Evolutionary conservation across 2,113 vertebrate species (phyloP).

Genomic region (Tetrao urogallus): DNA sequence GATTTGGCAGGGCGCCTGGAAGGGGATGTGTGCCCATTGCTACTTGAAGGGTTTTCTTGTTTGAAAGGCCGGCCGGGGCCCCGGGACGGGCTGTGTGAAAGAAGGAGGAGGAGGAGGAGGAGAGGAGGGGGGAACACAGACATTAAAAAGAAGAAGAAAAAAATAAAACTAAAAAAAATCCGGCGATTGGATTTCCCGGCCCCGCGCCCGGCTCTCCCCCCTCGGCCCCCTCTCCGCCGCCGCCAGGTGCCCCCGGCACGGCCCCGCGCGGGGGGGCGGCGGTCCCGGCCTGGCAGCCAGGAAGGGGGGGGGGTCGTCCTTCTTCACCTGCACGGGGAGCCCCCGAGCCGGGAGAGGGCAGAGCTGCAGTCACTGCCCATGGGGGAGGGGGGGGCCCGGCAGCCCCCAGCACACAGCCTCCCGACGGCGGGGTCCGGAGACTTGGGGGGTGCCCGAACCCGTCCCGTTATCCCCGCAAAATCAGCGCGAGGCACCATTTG

Average conservation of each 20-base stretch:
- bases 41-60: constrained; percentile 61
- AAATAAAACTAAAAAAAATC: neutral
- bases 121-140: neutral
- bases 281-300: neutral
- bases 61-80: constrained; percentile 60
- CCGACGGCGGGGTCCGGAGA: too few species aligned
- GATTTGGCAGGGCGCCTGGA: constrained; percentile 88
- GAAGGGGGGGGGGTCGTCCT: neutral
- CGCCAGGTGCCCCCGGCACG: neutral
- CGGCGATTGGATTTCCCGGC: neutral
- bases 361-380: too few species aligned
- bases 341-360: too few species aligned
- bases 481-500: neutral
- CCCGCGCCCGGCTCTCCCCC: neutral
- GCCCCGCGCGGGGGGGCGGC: neutral
- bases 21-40: constrained; percentile 79
- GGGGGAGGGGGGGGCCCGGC: too few species aligned
- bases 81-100: constrained; percentile 33
- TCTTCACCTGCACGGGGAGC: neutral
- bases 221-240: neutral
- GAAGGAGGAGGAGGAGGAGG: neutral
- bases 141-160: neutral
- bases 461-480: neutral
- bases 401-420: too few species aligned
- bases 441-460: neutral